Percentiles rank a stretch among this genome's conserved stretches.
phyloP scores from a whole-genome alignment of 2,888 invertebrate species.

The Xanthorhoe designata region DNA sequence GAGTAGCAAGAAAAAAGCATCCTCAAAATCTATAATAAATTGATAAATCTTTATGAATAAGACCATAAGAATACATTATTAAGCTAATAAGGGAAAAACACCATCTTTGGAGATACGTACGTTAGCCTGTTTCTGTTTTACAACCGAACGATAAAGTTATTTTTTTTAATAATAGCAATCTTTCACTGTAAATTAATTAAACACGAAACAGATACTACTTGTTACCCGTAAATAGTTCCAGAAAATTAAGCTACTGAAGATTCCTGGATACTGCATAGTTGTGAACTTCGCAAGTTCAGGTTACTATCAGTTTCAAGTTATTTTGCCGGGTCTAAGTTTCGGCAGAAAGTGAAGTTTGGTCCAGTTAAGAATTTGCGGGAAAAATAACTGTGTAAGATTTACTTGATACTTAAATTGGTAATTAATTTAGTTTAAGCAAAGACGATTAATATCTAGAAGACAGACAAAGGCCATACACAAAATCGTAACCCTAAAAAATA shows the following conservation, averaged over 20 bases:
- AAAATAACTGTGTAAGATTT: conserved; percentile 5
- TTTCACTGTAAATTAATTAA: conserved; percentile 5
- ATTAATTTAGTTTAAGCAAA: not conserved
- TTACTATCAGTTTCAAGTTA: conserved; percentile 33
- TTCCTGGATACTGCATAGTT: conserved; percentile 34
- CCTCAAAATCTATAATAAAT: too few relatives aligned
- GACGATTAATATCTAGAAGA: too few relatives aligned
- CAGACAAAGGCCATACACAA: too few relatives aligned
- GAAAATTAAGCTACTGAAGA: conserved; percentile 32
- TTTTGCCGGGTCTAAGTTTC: conserved; percentile 11
- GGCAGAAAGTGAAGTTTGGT: conserved; percentile 16
- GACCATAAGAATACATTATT: too few relatives aligned
- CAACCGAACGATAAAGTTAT: not conserved
- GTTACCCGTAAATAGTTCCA: conserved; percentile 32
- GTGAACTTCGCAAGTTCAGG: conserved; percentile 28
- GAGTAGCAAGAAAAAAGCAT: too few relatives aligned
- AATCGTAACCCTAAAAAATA: too few relatives aligned
- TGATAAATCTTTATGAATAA: too few relatives aligned
- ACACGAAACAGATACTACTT: conserved; percentile 3
- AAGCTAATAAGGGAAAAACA: too few relatives aligned
- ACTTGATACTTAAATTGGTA: not conserved
- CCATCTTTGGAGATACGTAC: not conserved
- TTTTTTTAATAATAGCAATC: not conserved
- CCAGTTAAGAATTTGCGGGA: conserved; percentile 12
- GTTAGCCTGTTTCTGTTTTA: not conserved